These are phyloP conservation scores for Frankliniella fusca DNA, from an alignment of 2,888 invertebrate species.

Conservation along the genomic window DNA sequence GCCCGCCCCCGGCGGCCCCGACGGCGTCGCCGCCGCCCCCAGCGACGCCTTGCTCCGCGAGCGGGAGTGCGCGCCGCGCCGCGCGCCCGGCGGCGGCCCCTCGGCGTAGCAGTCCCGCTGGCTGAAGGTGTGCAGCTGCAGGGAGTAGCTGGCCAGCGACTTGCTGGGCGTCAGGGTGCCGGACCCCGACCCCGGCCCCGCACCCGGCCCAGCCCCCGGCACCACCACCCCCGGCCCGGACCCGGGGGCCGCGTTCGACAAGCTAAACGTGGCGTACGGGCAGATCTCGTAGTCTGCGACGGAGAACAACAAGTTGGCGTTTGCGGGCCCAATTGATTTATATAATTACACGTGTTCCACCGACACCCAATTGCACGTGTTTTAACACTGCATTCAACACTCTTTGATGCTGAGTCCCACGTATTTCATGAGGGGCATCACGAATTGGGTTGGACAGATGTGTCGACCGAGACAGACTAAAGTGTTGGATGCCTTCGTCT, in stretches of 20 bases:
- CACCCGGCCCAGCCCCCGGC: background rate
- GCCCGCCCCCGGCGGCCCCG: no score
- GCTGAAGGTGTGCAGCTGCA: slow-evolving; percentile 45
- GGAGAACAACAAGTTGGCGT: no score
- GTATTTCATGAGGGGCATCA: no score
- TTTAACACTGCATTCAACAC: no score
- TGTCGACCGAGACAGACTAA: no score
- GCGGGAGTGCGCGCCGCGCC: background rate
- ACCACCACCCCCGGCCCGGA: background rate
- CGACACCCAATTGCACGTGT: no score
- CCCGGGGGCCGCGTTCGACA: slow-evolving; percentile 37
- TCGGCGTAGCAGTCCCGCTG: slow-evolving; percentile 44
- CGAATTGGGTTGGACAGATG: no score
- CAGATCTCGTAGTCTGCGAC: slow-evolving; percentile 45
- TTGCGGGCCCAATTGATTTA: no score
- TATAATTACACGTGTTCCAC: no score
- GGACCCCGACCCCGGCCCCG: slow-evolving; percentile 33
- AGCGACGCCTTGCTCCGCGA: slow-evolving; percentile 7
- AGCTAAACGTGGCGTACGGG: slow-evolving; percentile 47
- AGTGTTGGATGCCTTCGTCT: no score
- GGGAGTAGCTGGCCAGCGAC: slow-evolving; percentile 37
- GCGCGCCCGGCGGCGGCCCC: slow-evolving; percentile 35
- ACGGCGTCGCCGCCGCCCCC: background rate
- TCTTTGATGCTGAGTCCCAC: no score
- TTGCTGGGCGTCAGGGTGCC: slow-evolving; percentile 23